Evolutionary conservation across 2,797 vertebrate species (phyloP).

Genomic region (Ceyx erithaca): DNA sequence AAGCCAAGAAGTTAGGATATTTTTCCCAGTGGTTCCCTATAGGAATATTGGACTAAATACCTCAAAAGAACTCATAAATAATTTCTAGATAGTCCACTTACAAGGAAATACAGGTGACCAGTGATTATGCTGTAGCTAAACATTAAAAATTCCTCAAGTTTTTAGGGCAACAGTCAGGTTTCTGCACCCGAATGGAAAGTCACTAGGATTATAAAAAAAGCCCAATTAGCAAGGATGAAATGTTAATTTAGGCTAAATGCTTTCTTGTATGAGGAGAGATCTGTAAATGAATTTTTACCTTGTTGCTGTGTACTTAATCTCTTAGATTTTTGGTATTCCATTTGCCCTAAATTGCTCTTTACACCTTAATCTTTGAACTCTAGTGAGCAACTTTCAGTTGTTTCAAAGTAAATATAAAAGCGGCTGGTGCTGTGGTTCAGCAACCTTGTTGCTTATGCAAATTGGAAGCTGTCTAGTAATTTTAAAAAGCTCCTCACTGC

Average conservation of each 20-base stretch:
- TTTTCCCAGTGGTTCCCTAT: neutral
- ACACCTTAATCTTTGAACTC: conserved; percentile 57
- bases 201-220: neutral
- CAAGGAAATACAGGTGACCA: neutral
- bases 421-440: conserved; percentile 20
- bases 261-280: neutral
- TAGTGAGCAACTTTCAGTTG: neutral
- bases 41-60: neutral
- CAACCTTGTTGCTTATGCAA: conserved; percentile 41
- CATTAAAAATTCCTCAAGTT: neutral
- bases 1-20: neutral
- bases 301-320: conserved; percentile 27
- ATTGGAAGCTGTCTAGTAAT: conserved; percentile 61
- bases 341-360: conserved; percentile 41
- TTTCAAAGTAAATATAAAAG: conserved; percentile 43
- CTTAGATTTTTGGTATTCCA: neutral
- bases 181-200: neutral
- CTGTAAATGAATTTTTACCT: conserved; percentile 12
- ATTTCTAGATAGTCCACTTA: conserved; percentile 35
- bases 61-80: conserved; percentile 46
- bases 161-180: conserved; percentile 1
- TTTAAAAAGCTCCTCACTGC: conserved; percentile 51
- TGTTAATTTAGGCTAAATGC: neutral
- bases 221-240: neutral
- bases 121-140: neutral